Conservation (phyloP, 1,140 invertebrate genomes). For the Papilio polyxenes region DNA sequence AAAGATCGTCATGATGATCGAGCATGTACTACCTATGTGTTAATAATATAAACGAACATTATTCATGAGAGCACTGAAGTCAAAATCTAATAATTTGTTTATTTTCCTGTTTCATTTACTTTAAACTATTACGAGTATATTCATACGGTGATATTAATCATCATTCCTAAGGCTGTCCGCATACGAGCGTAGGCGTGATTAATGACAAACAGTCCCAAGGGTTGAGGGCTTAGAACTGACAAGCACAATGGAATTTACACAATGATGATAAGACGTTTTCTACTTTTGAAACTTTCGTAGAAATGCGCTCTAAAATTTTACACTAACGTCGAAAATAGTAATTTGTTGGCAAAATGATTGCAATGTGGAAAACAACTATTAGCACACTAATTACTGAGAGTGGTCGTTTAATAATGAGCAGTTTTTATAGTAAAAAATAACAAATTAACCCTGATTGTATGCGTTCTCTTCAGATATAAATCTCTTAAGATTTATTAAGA, state of each 20-base stretch:
- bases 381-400: too few species aligned
- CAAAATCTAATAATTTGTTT: background rate
- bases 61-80: background rate
- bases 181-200: slow-evolving; percentile 13
- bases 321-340: background rate
- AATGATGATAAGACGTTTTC: slow-evolving; percentile 13
- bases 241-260: slow-evolving; percentile 10
- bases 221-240: slow-evolving; percentile 6
- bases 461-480: too few species aligned
- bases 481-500: too few species aligned
- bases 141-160: background rate
- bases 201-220: background rate
- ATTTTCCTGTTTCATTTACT: background rate
- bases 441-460: too few species aligned
- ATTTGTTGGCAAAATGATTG: too few species aligned
- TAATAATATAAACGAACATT: background rate
- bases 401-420: too few species aligned
- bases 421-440: too few species aligned
- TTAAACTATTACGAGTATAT: background rate
- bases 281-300: background rate
- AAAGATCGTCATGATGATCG: too few species aligned
- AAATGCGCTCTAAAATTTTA: background rate
- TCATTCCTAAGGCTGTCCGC: background rate
- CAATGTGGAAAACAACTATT: too few species aligned
- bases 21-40: too few species aligned